Conservation (phyloP, 2,797 vertebrate species). For the Tarsius wallacei region DNA sequence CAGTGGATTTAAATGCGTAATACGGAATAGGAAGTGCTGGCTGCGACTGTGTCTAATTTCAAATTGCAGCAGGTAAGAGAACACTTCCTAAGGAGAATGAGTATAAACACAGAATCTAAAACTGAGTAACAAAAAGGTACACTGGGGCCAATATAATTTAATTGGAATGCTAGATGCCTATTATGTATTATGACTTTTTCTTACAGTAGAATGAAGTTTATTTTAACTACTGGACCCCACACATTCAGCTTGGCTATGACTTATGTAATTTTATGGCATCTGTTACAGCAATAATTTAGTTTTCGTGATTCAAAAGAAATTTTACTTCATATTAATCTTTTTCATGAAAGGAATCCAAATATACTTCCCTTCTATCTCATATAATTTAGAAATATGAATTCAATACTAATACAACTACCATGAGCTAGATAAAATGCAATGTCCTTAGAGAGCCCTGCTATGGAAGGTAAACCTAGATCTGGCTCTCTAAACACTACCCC, state of each 20-base stretch:
- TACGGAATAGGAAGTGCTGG: slow-evolving; percentile 24
- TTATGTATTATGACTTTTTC: slow-evolving; percentile 69
- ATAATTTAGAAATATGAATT: slow-evolving; percentile 63
- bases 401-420: neutral
- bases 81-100: slow-evolving; percentile 61
- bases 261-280: slow-evolving; percentile 73
- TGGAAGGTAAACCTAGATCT: neutral
- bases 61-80: slow-evolving; percentile 47
- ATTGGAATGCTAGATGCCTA: slow-evolving; percentile 81
- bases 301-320: slow-evolving; percentile 52
- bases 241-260: slow-evolving; percentile 65
- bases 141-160: slow-evolving; percentile 83
- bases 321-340: slow-evolving; percentile 35
- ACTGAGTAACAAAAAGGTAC: slow-evolving; percentile 76
- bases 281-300: slow-evolving; percentile 64
- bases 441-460: neutral
- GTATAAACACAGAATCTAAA: slow-evolving; percentile 16
- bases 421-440: slow-evolving; percentile 20
- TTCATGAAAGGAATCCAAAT: slow-evolving; percentile 59
- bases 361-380: slow-evolving; percentile 49
- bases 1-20: slow-evolving; percentile 70
- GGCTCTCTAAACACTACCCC: neutral
- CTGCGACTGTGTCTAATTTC: slow-evolving; percentile 57
- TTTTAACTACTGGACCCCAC: slow-evolving; percentile 60
- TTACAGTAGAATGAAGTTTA: slow-evolving; percentile 78